Evolutionary conservation across 2,113 vertebrate species (phyloP).

Genomic region (Coreoperca whiteheadi): DNA sequence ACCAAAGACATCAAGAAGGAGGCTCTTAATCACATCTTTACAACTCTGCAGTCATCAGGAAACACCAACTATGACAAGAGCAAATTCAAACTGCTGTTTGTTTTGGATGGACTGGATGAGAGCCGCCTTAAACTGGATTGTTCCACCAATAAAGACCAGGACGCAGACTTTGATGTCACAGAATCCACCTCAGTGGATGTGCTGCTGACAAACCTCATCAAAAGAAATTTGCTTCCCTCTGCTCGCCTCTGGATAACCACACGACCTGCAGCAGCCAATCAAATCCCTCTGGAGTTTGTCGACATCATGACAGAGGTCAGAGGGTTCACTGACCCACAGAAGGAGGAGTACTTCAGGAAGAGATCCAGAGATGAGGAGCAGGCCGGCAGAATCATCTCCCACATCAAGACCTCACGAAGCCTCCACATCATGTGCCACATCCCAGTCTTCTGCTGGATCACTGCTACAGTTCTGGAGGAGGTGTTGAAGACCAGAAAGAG

Average conservation of each 20-base stretch:
- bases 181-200: background rate
- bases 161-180: background rate
- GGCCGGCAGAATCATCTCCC: too few relatives aligned
- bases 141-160: background rate
- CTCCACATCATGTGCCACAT: too few relatives aligned
- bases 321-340: conserved; percentile 32
- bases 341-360: background rate
- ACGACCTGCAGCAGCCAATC: conserved; percentile 36
- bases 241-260: conserved; percentile 3
- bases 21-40: conserved; percentile 7
- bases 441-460: too few relatives aligned
- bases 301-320: conserved; percentile 21
- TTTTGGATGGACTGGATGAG: conserved; percentile 59
- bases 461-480: too few relatives aligned
- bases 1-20: background rate
- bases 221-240: conserved; percentile 13
- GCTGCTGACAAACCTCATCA: conserved; percentile 41
- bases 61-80: conserved; percentile 43
- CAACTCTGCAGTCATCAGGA: conserved; percentile 55
- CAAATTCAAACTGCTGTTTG: conserved; percentile 50
- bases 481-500: too few relatives aligned
- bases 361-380: too few relatives aligned
- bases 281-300: conserved; percentile 8
- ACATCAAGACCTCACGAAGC: too few relatives aligned
- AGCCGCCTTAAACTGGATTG: conserved; percentile 34